These are phyloP conservation scores for Dimorphilus gyrociliatus DNA, from an alignment of 2,888 invertebrate genomes.

Conservation along the genomic window DNA sequence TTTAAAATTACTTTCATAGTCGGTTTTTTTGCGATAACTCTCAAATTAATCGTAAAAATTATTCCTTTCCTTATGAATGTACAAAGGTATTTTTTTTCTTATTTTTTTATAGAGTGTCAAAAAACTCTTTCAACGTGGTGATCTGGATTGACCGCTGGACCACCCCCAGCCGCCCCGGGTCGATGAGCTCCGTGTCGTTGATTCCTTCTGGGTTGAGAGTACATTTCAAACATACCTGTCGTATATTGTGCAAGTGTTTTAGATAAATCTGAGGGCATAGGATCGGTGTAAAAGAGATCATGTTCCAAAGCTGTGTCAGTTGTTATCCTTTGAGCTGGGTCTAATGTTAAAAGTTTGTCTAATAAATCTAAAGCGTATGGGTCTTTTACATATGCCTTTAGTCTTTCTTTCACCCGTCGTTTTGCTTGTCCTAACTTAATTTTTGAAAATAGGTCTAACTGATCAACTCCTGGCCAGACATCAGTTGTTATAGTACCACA, in stretches of 20 bases:
- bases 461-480: constrained; percentile 83
- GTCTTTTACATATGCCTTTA: constrained; percentile 77
- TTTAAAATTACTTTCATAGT: too few relatives aligned
- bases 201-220: constrained; percentile 55
- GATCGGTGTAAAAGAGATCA: constrained; percentile 96
- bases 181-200: not conserved
- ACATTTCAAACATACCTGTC: constrained; percentile 85
- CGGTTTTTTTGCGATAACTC: too few relatives aligned
- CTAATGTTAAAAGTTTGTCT: constrained; percentile 73
- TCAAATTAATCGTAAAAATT: not conserved
- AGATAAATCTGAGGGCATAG: constrained; percentile 53
- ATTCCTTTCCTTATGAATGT: too few relatives aligned
- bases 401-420: constrained; percentile 33
- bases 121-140: constrained; percentile 34
- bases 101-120: constrained; percentile 7
- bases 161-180: constrained; percentile 2
- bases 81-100: too few relatives aligned
- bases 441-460: constrained; percentile 57
- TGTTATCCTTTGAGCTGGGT: constrained; percentile 71
- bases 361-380: constrained; percentile 77
- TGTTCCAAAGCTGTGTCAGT: constrained; percentile 86
- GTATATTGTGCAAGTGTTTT: constrained; percentile 80
- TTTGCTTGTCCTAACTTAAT: constrained; percentile 30
- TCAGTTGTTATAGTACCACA: constrained; percentile 88
- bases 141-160: constrained; percentile 15